Conservation (phyloP, 2,797 vertebrate species). For the Balearica regulorum region DNA sequence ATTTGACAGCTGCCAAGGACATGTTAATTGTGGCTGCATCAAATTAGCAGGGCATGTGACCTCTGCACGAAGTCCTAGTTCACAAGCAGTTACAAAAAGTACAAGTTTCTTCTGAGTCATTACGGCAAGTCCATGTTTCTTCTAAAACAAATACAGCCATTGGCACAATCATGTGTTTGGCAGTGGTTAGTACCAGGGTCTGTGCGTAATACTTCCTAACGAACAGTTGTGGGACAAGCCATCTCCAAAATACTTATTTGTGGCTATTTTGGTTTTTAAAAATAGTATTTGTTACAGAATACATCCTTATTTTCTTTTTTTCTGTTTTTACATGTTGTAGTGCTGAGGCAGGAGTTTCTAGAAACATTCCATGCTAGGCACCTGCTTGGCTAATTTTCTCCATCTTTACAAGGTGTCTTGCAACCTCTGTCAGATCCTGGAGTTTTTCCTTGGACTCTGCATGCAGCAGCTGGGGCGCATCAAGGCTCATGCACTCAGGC, state of each 20-base stretch:
- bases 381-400: slow-evolving; percentile 19
- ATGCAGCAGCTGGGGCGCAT: slow-evolving; percentile 15
- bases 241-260: not conserved
- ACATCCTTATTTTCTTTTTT: not conserved
- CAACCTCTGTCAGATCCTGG: slow-evolving; percentile 17
- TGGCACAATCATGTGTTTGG: not conserved
- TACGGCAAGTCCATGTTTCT: not conserved
- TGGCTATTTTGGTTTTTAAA: not conserved
- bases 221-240: not conserved
- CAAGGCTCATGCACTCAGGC: not conserved
- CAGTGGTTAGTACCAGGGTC: not conserved
- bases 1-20: not conserved
- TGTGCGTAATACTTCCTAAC: not conserved
- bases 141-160: not conserved
- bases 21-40: not conserved
- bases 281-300: not conserved
- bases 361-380: not conserved
- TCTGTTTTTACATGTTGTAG: not conserved
- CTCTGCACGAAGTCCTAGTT: not conserved
- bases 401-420: slow-evolving; percentile 31
- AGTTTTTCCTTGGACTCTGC: not conserved
- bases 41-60: not conserved
- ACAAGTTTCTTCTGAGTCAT: not conserved
- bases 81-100: not conserved
- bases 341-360: slow-evolving; percentile 9